Evolutionary conservation across 2,113 vertebrate species (phyloP).

Genomic region (Epinephelus cyanopodus): DNA sequence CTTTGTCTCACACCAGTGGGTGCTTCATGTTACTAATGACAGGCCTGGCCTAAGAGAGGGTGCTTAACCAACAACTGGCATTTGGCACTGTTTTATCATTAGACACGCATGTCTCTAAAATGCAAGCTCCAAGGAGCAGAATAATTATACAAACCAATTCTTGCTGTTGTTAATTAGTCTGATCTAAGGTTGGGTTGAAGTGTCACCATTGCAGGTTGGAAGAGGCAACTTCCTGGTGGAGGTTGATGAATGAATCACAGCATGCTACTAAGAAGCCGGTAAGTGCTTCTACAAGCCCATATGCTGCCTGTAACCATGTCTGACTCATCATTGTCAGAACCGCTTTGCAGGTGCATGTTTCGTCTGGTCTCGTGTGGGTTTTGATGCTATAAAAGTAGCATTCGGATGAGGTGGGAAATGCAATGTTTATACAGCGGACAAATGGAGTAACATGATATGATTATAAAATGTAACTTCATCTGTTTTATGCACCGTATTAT

Average conservation of each 20-base stretch:
- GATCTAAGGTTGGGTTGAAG: constrained; percentile 53
- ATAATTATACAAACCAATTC: constrained; percentile 80
- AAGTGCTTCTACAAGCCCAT: constrained; percentile 65
- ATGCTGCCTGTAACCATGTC: constrained; percentile 60
- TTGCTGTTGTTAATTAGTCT: constrained; percentile 80
- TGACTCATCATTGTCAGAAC: constrained; percentile 69
- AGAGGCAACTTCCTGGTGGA: constrained; percentile 60
- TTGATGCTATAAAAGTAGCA: constrained; percentile 23
- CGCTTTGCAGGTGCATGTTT: constrained; percentile 59
- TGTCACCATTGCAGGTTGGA: constrained; percentile 64
- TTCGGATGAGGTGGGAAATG: constrained; percentile 1
- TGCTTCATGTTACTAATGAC: constrained; percentile 77
- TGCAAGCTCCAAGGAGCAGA: constrained; percentile 77
- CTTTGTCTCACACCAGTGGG: constrained; percentile 70
- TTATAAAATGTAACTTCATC: background rate
- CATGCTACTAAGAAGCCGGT: constrained; percentile 51
- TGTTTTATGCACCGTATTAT: background rate
- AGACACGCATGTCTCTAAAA: constrained; percentile 80
- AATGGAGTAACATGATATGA: background rate
- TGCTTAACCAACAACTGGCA: constrained; percentile 79
- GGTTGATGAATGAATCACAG: constrained; percentile 75
- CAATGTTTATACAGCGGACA: background rate
- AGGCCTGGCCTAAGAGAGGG: constrained; percentile 66
- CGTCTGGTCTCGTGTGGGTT: constrained; percentile 44
- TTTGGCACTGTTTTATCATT: constrained; percentile 81